These are phyloP conservation scores for Oriolus oriolus DNA, from an alignment of 2,113 vertebrate species.

Conservation along the genomic window DNA sequence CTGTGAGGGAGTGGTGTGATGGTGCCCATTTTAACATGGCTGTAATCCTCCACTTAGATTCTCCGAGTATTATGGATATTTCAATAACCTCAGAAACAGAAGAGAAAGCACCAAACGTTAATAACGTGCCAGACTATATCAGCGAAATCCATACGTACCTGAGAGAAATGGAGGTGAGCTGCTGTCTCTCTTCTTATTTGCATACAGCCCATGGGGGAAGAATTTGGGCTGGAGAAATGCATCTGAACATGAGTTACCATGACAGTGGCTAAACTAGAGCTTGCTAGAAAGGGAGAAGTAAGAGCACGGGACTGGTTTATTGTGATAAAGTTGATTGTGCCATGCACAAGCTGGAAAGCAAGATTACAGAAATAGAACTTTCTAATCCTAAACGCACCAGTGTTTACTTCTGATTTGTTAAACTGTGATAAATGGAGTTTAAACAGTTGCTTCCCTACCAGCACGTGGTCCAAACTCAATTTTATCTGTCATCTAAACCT, in stretches of 20 bases:
- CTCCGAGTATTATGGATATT: constrained; percentile 89
- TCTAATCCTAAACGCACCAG: not conserved
- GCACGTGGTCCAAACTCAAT: not conserved
- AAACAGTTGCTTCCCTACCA: not conserved
- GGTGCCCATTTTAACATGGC: not conserved
- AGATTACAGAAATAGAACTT: not conserved
- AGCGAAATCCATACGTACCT: constrained; percentile 87
- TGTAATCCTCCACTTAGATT: constrained; percentile 71
- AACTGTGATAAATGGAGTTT: not conserved
- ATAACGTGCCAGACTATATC: constrained; percentile 85
- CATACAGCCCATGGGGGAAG: not conserved
- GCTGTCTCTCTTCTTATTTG: not conserved
- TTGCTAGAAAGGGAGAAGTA: not conserved
- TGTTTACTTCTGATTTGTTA: not conserved
- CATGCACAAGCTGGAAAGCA: not conserved
- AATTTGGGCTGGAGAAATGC: not conserved
- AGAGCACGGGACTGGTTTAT: not conserved
- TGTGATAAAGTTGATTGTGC: not conserved
- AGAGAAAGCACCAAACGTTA: constrained; percentile 77
- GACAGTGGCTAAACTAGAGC: not conserved
- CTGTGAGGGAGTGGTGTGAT: not conserved
- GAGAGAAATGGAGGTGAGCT: constrained; percentile 90
- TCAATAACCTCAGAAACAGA: constrained; percentile 81
- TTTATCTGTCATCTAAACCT: not conserved
- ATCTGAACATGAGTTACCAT: not conserved